Base-by-base conservation (phyloP, 64 coral and sea anemone genomes). In the Pocillopora damicornis region DNA sequence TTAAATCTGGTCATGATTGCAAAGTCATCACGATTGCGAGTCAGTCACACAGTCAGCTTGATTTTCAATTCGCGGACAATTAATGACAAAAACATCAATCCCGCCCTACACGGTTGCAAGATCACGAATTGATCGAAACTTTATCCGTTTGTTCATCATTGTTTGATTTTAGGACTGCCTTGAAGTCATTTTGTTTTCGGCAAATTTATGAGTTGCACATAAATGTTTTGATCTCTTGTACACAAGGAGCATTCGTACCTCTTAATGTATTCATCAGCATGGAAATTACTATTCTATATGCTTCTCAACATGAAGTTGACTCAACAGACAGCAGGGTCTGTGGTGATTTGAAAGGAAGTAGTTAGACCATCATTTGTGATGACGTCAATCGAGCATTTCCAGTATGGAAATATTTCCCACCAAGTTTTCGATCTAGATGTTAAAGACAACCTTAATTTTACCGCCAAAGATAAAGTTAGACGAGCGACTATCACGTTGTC, bases 281-380 rank as follows among this genome's bases (percentile, higher is more conserved):
- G 30, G 30, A 30, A 30, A 30, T 30, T 30, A 30, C 30, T 30
- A 30, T 30, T 30, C 30, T 30, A 51, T 51, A 51, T 51, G 42
- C 42, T 51, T 51, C 7, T 51, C 42, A 51, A 51, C 42, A 4
- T 51, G 42, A 51, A 51, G 42, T 51, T 1, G 42, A 51, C 22
- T 67, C 18, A 5, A 67, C 64, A 67, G 18, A 76, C 14, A 37
- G 75, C 11, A 76, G 35, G 75, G 64, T 18, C 3, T 51, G 15
- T 61, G 61, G n/a, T 26, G 37, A 60, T 35, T 65, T 82, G 1
- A 37, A 9, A 82, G 64, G 14, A 37, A 10, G 8, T 82, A 66
- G 59, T 65, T 16, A 11, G 60, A 82, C 36, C 61, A 37, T 60
- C 61, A 20, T 65, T 82, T 82, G 60, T 82, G 61, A 82, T 35